Evolutionary conservation across 2,113 vertebrate genomes (phyloP).

Genomic region (Oryzias celebensis): DNA sequence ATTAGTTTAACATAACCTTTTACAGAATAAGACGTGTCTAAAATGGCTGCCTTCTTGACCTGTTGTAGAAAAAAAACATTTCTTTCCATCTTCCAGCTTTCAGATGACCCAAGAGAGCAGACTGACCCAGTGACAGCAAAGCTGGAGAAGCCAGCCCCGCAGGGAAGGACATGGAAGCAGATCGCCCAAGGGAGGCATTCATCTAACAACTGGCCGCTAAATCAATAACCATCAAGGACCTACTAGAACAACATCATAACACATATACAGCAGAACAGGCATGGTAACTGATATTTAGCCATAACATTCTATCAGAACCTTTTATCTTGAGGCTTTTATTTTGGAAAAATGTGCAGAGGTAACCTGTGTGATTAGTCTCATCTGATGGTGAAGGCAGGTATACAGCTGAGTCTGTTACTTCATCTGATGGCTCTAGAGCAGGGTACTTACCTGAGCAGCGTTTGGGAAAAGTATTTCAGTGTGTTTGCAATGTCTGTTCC

Average conservation of each 20-base stretch:
- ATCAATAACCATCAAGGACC: constrained; percentile 58
- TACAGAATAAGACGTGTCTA: constrained; percentile 37
- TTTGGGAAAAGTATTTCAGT: constrained; percentile 99
- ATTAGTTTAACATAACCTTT: constrained; percentile 5
- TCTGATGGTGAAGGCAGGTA: constrained; percentile 39
- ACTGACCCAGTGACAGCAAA: constrained; percentile 54
- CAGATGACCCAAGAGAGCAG: constrained; percentile 56
- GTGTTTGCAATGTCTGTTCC: constrained; percentile 99
- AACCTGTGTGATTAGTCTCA: constrained; percentile 18
- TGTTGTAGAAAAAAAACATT: constrained; percentile 58
- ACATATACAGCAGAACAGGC: neutral
- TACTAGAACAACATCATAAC: neutral
- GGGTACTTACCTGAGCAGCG: constrained; percentile 97
- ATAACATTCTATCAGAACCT: constrained; percentile 1
- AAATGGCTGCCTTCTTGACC: constrained; percentile 68
- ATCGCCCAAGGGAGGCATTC: constrained; percentile 29
- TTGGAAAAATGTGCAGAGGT: constrained; percentile 30
- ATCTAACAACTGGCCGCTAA: constrained; percentile 39
- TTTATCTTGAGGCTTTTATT: constrained; percentile 33
- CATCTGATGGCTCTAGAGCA: constrained; percentile 74
- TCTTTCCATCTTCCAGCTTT: constrained; percentile 49
- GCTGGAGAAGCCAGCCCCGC: constrained; percentile 30
- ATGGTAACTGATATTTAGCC: constrained; percentile 7
- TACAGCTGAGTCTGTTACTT: constrained; percentile 63
- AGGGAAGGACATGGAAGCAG: constrained; percentile 48